phyloP scores from a whole-genome alignment of 1,140 invertebrate genomes.

The Drosophila burlai region DNA sequence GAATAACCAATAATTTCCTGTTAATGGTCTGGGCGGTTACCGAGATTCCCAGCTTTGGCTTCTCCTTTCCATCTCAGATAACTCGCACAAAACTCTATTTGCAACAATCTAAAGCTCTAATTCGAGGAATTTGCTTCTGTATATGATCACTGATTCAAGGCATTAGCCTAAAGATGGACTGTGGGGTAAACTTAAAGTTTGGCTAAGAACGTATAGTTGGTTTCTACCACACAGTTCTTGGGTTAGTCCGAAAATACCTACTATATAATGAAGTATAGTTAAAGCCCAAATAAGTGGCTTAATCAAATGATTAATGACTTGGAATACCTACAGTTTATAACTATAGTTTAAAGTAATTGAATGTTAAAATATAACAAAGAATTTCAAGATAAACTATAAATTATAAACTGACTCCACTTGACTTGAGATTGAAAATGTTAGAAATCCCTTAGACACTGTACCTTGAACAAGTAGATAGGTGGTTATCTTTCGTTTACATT shows the following conservation, averaged over 20 bases:
- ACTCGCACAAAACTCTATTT: neutral
- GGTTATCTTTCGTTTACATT: constrained; percentile 11
- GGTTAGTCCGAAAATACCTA: neutral
- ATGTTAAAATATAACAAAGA: neutral
- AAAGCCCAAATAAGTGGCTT: too few species aligned
- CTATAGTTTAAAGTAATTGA: neutral
- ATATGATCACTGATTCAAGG: constrained; percentile 1
- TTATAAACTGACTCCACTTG: neutral
- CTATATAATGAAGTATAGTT: neutral
- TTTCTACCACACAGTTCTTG: neutral
- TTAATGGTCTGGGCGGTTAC: constrained; percentile 20
- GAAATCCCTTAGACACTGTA: constrained; percentile 2
- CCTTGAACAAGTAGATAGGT: neutral
- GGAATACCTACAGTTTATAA: neutral
- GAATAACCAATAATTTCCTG: constrained; percentile 49
- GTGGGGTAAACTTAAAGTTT: neutral
- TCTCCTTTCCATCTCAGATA: neutral
- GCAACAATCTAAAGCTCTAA: neutral
- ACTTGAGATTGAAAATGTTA: neutral
- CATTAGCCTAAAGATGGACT: constrained; percentile 2
- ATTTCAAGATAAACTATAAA: too few species aligned
- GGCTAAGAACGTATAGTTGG: neutral
- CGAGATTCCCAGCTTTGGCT: neutral
- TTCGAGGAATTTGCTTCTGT: constrained; percentile 6
- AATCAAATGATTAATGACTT: too few species aligned